A percentile compares a stretch with the other conserved stretches of the same genome.
Conservation (phyloP, 2,113 vertebrate species). For the Leucoraja erinaceus region DNA sequence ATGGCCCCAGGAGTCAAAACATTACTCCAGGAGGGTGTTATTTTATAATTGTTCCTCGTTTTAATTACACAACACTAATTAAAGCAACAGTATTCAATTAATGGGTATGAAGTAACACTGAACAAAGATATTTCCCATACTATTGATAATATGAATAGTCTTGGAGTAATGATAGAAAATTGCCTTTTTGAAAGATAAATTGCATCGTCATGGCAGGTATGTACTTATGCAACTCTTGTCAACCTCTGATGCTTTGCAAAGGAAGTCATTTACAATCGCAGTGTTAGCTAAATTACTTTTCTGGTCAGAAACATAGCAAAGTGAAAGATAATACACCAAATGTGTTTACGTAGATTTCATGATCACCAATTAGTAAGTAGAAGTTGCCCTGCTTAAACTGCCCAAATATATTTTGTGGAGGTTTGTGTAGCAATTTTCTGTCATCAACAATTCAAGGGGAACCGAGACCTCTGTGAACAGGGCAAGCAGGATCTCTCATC, state of each 20-base stretch:
- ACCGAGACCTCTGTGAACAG: too few species aligned
- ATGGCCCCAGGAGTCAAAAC: neutral
- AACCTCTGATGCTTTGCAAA: neutral
- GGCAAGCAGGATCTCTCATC: too few species aligned
- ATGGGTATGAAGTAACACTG: neutral
- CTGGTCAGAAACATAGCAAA: too few species aligned
- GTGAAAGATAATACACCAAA: too few species aligned
- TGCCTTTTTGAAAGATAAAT: neutral
- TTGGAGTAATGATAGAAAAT: neutral
- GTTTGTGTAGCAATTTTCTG: too few species aligned
- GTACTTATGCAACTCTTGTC: neutral
- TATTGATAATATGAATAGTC: neutral
- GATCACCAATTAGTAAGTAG: too few species aligned
- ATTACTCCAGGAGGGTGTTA: neutral
- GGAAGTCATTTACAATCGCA: neutral
- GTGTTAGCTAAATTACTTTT: neutral
- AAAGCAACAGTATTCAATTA: neutral
- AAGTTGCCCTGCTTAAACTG: too few species aligned
- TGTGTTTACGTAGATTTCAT: too few species aligned
- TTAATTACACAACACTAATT: neutral
- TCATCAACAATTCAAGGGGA: too few species aligned
- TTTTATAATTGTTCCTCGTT: neutral
- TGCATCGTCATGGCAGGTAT: neutral
- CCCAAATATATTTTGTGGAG: too few species aligned
- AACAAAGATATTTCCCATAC: neutral